These are phyloP conservation scores for Paramisgurnus dabryanus DNA, from an alignment of 2,113 vertebrate species.

Conservation along the genomic window DNA sequence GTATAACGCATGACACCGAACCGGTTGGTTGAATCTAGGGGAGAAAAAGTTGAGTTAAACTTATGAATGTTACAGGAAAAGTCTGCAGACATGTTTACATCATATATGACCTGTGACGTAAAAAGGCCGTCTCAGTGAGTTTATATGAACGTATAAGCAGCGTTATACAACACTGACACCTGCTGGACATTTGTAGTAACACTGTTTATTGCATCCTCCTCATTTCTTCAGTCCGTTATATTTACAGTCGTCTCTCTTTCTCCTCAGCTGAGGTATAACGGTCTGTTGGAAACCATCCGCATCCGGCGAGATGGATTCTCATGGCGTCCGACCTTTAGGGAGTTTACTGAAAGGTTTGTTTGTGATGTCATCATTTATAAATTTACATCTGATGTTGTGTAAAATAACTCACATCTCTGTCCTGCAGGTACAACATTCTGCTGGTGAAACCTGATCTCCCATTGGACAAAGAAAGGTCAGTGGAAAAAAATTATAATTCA, in stretches of 20 bases:
- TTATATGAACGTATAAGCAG: neutral
- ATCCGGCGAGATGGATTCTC: constrained; percentile 78
- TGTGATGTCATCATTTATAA: neutral
- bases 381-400: neutral
- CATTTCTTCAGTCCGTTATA: neutral
- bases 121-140: too few relatives aligned
- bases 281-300: constrained; percentile 76
- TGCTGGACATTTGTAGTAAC: constrained; percentile 24
- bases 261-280: constrained; percentile 74
- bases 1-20: too few relatives aligned
- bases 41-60: too few relatives aligned
- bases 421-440: constrained; percentile 73
- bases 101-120: too few relatives aligned
- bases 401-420: constrained; percentile 5
- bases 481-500: neutral
- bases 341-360: constrained; percentile 76
- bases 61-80: too few relatives aligned
- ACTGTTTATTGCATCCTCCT: neutral
- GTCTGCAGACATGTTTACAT: too few relatives aligned
- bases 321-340: constrained; percentile 76
- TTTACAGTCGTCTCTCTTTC: neutral
- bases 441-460: constrained; percentile 67
- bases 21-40: too few relatives aligned
- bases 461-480: constrained; percentile 72
- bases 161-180: constrained; percentile 9